A percentile compares a stretch with the other conserved stretches of the same genome.
phyloP scores from a whole-genome alignment of 2,888 invertebrate species.

The Rutpela maculata region DNA sequence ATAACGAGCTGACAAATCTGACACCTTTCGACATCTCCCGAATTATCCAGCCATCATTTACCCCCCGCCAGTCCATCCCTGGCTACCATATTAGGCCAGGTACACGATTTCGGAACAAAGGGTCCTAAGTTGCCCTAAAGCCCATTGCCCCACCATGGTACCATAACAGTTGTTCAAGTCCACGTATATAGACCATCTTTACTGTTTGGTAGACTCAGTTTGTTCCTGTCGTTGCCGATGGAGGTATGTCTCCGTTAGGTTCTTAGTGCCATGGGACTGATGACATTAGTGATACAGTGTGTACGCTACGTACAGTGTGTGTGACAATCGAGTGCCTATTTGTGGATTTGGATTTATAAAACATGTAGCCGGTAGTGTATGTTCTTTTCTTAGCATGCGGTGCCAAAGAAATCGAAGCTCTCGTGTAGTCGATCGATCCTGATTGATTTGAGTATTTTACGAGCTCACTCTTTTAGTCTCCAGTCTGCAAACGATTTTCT shows the following conservation, averaged over 20 bases:
- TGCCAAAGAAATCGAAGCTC: background rate
- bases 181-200: constrained; percentile 57
- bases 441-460: background rate
- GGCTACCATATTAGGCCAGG: constrained; percentile 51
- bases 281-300: constrained; percentile 4
- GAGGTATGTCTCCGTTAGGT: background rate
- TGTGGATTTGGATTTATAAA: constrained; percentile 35
- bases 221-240: constrained; percentile 35
- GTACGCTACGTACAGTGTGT: constrained; percentile 26
- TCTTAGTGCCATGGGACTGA: constrained; percentile 6
- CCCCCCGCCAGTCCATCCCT: constrained; percentile 49
- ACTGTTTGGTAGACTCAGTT: constrained; percentile 49
- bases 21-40: background rate
- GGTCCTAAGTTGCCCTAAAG: constrained; percentile 55
- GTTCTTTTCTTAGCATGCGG: constrained; percentile 2
- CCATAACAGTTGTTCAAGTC: constrained; percentile 57
- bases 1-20: background rate
- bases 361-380: background rate
- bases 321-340: constrained; percentile 34
- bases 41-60: background rate
- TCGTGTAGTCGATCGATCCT: background rate
- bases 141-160: constrained; percentile 55
- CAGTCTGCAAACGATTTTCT: too few species aligned
- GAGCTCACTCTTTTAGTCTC: too few species aligned
- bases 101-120: constrained; percentile 57